A percentile compares a stretch with the other conserved stretches of the same genome.
These are phyloP conservation scores for Psettodes erumei DNA, from an alignment of 2,113 vertebrate species.

Conservation along the genomic window DNA sequence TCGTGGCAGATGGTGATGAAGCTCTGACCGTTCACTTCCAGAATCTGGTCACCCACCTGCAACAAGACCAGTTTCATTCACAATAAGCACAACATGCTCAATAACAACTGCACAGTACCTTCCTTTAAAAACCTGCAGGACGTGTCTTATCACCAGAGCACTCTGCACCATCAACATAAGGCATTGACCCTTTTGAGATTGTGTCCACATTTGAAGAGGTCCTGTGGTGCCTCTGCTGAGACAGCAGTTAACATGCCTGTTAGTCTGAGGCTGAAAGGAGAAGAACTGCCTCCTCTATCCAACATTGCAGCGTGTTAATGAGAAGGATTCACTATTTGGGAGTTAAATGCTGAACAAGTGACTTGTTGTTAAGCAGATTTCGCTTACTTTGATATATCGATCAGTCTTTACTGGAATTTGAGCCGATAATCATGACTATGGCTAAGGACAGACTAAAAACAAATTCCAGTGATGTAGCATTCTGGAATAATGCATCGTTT, in stretches of 20 bases:
- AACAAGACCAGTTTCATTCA: neutral
- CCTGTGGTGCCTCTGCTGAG: neutral
- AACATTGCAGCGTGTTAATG: too few relatives aligned
- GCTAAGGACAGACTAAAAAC: too few relatives aligned
- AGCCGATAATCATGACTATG: too few relatives aligned
- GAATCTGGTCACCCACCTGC: conserved; percentile 96
- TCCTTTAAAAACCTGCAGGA: too few relatives aligned
- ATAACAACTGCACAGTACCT: too few relatives aligned
- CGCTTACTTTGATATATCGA: too few relatives aligned
- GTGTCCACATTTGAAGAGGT: neutral
- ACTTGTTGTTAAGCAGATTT: neutral
- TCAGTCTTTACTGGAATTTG: too few relatives aligned
- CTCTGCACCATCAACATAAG: neutral
- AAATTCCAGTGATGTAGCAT: too few relatives aligned
- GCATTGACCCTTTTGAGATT: neutral
- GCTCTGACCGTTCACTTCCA: conserved; percentile 90
- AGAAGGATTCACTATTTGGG: neutral
- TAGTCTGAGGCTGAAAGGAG: neutral
- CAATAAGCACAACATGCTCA: neutral
- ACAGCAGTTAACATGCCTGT: neutral
- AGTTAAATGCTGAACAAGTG: neutral
- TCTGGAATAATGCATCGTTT: too few relatives aligned
- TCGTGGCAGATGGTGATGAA: conserved; percentile 92
- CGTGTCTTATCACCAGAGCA: neutral
- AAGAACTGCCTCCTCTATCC: too few relatives aligned